Base-by-base conservation (phyloP, 2,113 vertebrate genomes). In the Hoplias malabaricus region DNA sequence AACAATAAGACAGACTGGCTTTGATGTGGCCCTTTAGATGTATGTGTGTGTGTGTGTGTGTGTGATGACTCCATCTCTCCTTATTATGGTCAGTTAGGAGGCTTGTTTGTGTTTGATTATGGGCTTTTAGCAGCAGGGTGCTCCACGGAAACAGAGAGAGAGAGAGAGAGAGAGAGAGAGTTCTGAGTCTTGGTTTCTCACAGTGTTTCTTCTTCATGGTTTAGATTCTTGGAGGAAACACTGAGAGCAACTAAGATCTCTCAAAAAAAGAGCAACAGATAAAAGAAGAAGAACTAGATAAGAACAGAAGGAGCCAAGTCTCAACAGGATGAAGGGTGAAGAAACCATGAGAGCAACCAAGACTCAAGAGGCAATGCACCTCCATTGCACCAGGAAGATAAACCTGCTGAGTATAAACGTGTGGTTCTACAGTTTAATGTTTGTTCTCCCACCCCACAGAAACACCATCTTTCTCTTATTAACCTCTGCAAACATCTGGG, bases 1-100 rank as follows among this genome's bases (percentile, higher is more conserved):
- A 88, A 85, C 85, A 90, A 87, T 87, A 88, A 86, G 78, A 84
- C 11, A 50, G 48, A 65, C 84, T 73, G 69, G 46, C 62, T 74
- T 88, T 83, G 42, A 88, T 86, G 84, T 81, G 73, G 82, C 66
- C 59, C 77, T 81, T 62, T 56, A 65, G 53, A 75, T 57, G 59
- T 70, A 7, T 42, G 25, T 23, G 50, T 11, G 36, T n/a, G 23
- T 72, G 73, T 83, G 75, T 78, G 29, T 67, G 77, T 71, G 75
- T 68, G 83, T 82, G 61, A 78, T 81, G 83, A 83, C 84, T 80
- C 50, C 81, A 7, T 85, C 79, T 78, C 78, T 84, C 80, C 80
- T 21, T 69, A 73, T 66, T 11, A 66, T 23, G 21, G 19, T 40
- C 33, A 21, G 71, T 31, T 50, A 33, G 67, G 25, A 48, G 67